phyloP scores from a whole-genome alignment of 2,888 invertebrate genomes.

The Alentia gelatinosa region DNA sequence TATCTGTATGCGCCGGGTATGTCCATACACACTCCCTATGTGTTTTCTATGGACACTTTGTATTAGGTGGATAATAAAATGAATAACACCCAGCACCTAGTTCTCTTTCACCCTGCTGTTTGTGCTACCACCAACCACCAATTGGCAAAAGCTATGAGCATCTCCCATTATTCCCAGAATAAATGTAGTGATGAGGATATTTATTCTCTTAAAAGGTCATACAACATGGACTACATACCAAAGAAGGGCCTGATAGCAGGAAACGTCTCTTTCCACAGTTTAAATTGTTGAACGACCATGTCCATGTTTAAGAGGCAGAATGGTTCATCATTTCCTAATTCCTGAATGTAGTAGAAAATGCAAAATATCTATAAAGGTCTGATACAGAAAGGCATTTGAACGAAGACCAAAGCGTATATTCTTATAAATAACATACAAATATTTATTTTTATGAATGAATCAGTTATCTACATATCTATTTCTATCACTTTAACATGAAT shows the following conservation, averaged over 20 bases:
- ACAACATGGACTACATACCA: neutral
- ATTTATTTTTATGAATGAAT: no score
- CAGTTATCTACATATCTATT: no score
- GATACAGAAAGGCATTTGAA: no score
- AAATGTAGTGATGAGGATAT: neutral
- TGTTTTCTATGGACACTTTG: no score
- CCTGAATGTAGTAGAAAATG: no score
- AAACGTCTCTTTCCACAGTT: neutral
- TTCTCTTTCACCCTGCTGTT: neutral
- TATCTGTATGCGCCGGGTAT: no score
- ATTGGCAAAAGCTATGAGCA: neutral
- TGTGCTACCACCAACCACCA: neutral
- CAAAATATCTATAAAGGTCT: no score
- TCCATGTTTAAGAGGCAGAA: neutral
- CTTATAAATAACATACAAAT: no score
- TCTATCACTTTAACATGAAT: no score
- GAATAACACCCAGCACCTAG: neutral
- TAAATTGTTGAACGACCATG: neutral
- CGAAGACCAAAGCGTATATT: no score
- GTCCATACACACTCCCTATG: no score
- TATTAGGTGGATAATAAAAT: neutral
- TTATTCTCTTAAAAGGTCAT: neutral
- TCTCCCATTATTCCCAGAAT: neutral
- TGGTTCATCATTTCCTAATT: neutral
- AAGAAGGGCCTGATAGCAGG: neutral